Conservation (phyloP, 2,888 invertebrate genomes). For the Drosophila helvetica region DNA sequence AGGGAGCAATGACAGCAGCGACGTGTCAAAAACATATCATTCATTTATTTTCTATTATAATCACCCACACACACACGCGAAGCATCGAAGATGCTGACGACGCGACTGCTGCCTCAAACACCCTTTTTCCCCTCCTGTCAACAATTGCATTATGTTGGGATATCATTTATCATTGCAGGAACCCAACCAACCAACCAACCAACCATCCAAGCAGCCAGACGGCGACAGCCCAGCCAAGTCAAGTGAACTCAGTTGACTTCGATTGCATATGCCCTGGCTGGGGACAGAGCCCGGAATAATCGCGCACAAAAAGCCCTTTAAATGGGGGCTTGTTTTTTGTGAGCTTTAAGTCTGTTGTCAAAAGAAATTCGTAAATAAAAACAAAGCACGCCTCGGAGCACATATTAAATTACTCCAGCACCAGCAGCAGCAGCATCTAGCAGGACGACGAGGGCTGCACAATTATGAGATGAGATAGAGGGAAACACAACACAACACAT, state of each 20-base stretch:
- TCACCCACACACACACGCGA: constrained; percentile 36
- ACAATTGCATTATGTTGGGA: constrained; percentile 61
- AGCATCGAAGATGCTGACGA: constrained; percentile 39
- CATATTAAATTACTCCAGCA: constrained; percentile 47
- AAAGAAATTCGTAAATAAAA: constrained; percentile 71
- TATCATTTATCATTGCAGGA: constrained; percentile 77
- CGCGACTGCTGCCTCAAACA: constrained; percentile 10
- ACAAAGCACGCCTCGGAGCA: constrained; percentile 62
- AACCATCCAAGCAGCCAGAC: constrained; percentile 53
- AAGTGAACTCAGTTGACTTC: constrained; percentile 75
- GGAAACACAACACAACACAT: constrained; percentile 15
- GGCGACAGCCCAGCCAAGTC: constrained; percentile 50
- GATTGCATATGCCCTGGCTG: constrained; percentile 55
- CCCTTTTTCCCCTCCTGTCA: constrained; percentile 37
- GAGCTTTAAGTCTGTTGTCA: constrained; percentile 63
- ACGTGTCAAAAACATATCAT: constrained; percentile 79
- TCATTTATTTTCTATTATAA: constrained; percentile 79
- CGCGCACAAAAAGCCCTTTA: constrained; percentile 48
- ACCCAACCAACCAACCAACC: constrained; percentile 36
- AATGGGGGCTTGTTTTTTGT: constrained; percentile 41
- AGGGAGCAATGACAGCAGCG: constrained; percentile 67
- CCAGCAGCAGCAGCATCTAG: constrained; percentile 13
- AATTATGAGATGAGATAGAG: constrained; percentile 59
- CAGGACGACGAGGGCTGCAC: constrained; percentile 27
- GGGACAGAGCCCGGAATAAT: constrained; percentile 2